Conservation (phyloP, 2,113 vertebrate species). For the Oxygymnocypris stewartii region DNA sequence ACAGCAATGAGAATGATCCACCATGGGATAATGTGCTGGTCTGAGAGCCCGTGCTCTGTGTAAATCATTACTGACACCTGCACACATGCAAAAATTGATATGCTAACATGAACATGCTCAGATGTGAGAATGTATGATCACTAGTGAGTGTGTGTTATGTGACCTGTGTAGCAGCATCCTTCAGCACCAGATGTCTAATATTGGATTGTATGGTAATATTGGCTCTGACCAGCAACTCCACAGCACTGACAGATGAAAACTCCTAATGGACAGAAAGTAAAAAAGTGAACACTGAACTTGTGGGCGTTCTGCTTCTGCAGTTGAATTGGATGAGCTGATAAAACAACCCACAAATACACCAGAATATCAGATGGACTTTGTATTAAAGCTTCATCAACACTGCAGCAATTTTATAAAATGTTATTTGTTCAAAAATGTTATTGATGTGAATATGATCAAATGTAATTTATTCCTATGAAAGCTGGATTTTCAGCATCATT, state of each 20-base stretch:
- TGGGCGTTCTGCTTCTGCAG: neutral
- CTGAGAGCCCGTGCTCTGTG: slow-evolving; percentile 78
- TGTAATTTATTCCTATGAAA: neutral
- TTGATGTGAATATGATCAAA: neutral
- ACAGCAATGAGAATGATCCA: slow-evolving; percentile 89
- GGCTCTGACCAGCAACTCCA: slow-evolving; percentile 86
- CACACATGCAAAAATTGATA: slow-evolving; percentile 9
- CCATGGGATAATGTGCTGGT: slow-evolving; percentile 83
- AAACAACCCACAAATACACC: neutral
- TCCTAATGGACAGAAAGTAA: slow-evolving; percentile 72
- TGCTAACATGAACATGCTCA: neutral
- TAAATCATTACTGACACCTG: slow-evolving; percentile 87
- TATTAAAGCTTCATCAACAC: neutral
- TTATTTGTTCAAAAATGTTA: neutral
- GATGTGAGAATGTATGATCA: neutral
- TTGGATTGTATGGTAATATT: slow-evolving; percentile 88
- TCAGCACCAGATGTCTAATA: slow-evolving; percentile 84
- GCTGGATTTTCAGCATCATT: neutral
- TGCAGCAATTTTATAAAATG: neutral
- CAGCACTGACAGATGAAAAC: slow-evolving; percentile 79
- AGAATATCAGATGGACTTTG: neutral
- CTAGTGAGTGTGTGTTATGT: neutral
- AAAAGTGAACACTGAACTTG: neutral
- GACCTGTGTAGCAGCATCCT: slow-evolving; percentile 81
- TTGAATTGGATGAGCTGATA: too few relatives aligned